Base-by-base conservation (phyloP, 2,888 invertebrate species). In the Disparrhopalites patrizii region DNA sequence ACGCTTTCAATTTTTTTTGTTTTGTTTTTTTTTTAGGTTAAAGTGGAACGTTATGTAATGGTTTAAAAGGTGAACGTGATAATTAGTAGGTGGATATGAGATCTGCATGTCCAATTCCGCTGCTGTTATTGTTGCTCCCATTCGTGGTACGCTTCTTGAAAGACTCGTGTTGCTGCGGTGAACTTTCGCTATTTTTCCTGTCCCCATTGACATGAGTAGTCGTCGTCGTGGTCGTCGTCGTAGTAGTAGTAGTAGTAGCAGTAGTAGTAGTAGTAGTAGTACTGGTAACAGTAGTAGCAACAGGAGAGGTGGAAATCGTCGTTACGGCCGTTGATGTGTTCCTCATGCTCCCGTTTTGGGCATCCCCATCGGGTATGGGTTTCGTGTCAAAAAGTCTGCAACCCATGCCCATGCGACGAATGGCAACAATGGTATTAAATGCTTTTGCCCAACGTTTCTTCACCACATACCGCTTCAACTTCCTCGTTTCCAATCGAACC, bases 401-500 rank as follows among this genome's bases (percentile, higher is more conserved):
- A 5, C 54, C 54, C 13, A 54, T 25, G 30, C 56, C 58, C 93
- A 93, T 93, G 76, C 93, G 80, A 77, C 85, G 86, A 56, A 93
- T 82, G 1, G 93, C 93, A 70, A 93, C 85, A 76, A 93, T 91
- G 3, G 90, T 91, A 73, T 92, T 88, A 33, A 92, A 90, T 0
- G 90, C 92, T 80, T 92, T 93, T 75, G 90, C 86, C 93, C 93
- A 94, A 52, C 93, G 85, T 78, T 91, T 87, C 81, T 91, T 89
- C 80, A 91, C 92, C 68, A 93, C 92, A 79, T 92, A 93, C 70
- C 91, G 83, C 79, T 90, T 91, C 73, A 93, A 81, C 78, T 91
- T 89, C 30, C 86, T 85, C 79, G 89, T 93, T 76, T 87, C 87
- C 69, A 90, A 83, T 20, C 40, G 43, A 10, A 67, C 62, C 5